Percentiles rank a stretch among this genome's conserved stretches.
These are phyloP conservation scores for Carassius auratus DNA, from an alignment of 2,113 vertebrate genomes.

Conservation along the genomic window DNA sequence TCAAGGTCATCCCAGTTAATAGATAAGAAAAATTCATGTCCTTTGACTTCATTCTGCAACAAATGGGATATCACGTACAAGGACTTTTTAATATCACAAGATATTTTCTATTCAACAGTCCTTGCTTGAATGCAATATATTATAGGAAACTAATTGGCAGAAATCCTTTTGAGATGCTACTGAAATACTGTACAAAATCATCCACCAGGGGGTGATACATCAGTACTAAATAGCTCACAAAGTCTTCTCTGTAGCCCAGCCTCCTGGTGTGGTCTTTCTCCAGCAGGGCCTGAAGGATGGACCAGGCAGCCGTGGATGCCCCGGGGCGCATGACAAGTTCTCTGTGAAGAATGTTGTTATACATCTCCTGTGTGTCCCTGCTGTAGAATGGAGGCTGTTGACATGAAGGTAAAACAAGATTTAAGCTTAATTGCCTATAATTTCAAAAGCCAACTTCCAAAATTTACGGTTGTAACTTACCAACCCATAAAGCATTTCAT, in stretches of 20 bases:
- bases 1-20: constrained; percentile 94
- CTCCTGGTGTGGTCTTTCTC: constrained; percentile 91
- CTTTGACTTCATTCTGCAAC: constrained; percentile 90
- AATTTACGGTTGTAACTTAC: constrained; percentile 70
- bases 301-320: constrained; percentile 88
- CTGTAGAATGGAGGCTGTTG: constrained; percentile 95
- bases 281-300: constrained; percentile 89
- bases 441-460: background rate
- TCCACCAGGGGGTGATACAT: constrained; percentile 52
- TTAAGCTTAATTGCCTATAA: background rate
- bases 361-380: constrained; percentile 96
- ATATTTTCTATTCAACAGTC: background rate
- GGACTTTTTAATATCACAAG: background rate
- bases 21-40: constrained; percentile 88
- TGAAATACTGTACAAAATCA: background rate
- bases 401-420: background rate
- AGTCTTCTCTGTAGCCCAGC: constrained; percentile 91
- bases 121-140: background rate
- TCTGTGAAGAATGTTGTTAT: constrained; percentile 97
- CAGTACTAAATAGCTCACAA: constrained; percentile 78
- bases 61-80: background rate
- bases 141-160: background rate
- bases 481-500: constrained; percentile 97
- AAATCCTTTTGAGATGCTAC: background rate
- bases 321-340: constrained; percentile 85